These are phyloP conservation scores for Leptobrachium leishanense DNA, from an alignment of 2,113 vertebrate genomes.

Conservation along the genomic window DNA sequence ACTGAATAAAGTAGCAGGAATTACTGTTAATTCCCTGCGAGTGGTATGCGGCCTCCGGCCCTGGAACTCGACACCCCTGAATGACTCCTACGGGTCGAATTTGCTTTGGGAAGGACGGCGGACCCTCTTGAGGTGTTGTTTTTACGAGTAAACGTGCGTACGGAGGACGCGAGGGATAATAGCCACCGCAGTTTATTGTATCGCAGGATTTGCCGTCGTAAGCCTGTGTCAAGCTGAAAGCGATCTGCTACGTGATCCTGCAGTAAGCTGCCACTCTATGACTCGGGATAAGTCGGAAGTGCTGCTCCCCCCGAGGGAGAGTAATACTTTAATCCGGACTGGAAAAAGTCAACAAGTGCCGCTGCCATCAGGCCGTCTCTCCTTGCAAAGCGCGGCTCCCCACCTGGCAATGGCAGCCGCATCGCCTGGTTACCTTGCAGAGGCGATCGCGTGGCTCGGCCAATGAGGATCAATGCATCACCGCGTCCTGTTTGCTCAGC, in stretches of 20 bases:
- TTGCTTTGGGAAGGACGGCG: neutral
- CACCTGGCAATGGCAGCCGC: too few relatives aligned
- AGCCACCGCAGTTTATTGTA: neutral
- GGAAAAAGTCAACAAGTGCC: neutral
- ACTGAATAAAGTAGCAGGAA: neutral
- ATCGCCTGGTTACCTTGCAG: conserved; percentile 12
- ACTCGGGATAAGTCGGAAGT: conserved; percentile 25
- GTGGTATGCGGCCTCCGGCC: neutral
- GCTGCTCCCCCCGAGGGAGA: conserved; percentile 14
- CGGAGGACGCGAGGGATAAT: neutral
- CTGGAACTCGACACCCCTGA: neutral
- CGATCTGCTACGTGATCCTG: conserved; percentile 13
- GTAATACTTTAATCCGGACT: conserved; percentile 29
- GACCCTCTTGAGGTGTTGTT: too few relatives aligned
- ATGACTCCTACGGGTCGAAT: neutral
- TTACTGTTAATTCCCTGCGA: neutral
- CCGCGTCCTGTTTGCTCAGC: conserved; percentile 32
- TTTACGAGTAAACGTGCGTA: neutral
- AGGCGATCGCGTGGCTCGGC: conserved; percentile 9
- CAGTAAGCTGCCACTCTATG: conserved; percentile 1
- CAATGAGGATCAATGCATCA: neutral
- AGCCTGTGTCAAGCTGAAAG: neutral
- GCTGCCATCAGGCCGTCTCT: neutral
- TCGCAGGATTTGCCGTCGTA: neutral
- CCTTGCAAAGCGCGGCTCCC: neutral